phyloP scores from a whole-genome alignment of 2,113 vertebrate species.

The Hoplias malabaricus region DNA sequence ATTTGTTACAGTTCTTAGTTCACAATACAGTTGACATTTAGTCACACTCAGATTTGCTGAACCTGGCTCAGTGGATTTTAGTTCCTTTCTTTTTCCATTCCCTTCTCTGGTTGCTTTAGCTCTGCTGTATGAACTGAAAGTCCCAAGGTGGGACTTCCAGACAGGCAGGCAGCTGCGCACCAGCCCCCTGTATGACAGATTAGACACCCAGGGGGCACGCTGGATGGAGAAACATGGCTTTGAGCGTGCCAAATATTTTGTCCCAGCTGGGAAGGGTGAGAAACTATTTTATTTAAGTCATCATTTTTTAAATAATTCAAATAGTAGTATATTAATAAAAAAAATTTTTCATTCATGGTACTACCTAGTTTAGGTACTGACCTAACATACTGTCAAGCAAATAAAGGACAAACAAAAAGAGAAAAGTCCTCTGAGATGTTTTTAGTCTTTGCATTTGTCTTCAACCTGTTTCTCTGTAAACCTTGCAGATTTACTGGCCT shows the following conservation, averaged over 20 bases:
- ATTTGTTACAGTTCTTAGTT: too few species aligned
- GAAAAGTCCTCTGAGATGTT: too few species aligned
- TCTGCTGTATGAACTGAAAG: conserved; percentile 90
- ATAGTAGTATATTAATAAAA: too few species aligned
- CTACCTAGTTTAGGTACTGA: too few species aligned
- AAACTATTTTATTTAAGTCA: not conserved
- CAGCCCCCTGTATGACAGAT: conserved; percentile 90
- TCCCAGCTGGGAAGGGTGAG: conserved; percentile 90
- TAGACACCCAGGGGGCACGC: conserved; percentile 92
- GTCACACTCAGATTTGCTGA: too few species aligned
- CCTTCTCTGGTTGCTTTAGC: conserved; percentile 68
- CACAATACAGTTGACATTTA: too few species aligned
- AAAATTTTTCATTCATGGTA: too few species aligned
- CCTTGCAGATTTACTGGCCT: conserved; percentile 86
- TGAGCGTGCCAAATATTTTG: conserved; percentile 94
- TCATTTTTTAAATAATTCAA: not conserved
- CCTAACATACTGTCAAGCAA: too few species aligned
- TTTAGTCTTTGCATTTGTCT: not conserved
- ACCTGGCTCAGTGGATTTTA: not conserved
- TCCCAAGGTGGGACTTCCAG: conserved; percentile 98
- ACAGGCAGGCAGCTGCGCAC: conserved; percentile 94
- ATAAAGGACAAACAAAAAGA: too few species aligned
- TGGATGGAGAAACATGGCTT: conserved; percentile 99
- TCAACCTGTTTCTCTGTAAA: conserved; percentile 3
- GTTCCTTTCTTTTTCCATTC: conserved; percentile 13